phyloP scores from a whole-genome alignment of 37 sponge, comb jelly and placozoan species.

The Mnemiopsis leidyi region DNA sequence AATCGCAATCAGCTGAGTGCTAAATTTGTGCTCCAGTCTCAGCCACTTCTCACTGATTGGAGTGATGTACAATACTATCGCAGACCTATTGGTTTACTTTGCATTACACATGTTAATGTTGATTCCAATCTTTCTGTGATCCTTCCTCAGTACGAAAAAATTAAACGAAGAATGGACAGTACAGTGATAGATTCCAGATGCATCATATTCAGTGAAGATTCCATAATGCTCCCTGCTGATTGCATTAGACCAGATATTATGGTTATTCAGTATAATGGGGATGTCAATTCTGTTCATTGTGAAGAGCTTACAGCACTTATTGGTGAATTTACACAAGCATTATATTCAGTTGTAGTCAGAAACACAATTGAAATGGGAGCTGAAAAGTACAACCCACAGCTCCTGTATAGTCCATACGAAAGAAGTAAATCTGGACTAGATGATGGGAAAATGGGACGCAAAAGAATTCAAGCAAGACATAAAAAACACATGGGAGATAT shows the following conservation, averaged over 20 bases:
- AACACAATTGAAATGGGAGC: conserved; percentile 43
- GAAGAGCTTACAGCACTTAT: conserved; percentile 30
- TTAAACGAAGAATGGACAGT: conserved; percentile 12
- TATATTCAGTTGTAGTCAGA: conserved; percentile 9
- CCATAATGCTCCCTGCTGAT: conserved; percentile 8
- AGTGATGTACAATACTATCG: conserved; percentile 44
- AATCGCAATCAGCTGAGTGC: conserved; percentile 47
- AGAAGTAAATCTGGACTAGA: conserved; percentile 47
- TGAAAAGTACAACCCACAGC: conserved; percentile 41
- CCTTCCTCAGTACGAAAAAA: conserved; percentile 29
- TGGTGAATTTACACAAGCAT: conserved; percentile 55
- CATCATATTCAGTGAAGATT: conserved; percentile 2
- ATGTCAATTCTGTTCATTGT: conserved; percentile 35
- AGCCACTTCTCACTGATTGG: conserved; percentile 55
- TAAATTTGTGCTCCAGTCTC: conserved; percentile 8
- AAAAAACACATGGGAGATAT: conserved; percentile 56
- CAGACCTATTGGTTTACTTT: conserved; percentile 30
- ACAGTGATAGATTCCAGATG: conserved; percentile 47
- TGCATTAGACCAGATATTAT: conserved; percentile 42
- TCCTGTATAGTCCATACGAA: conserved; percentile 39
- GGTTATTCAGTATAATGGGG: conserved; percentile 24
- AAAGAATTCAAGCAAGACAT: conserved; percentile 19
- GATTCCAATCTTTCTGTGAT: background rate
- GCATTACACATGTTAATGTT: background rate
- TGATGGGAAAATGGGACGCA: conserved; percentile 51